These are phyloP conservation scores for Zygothrica quintamaculata DNA, from an alignment of 2,888 invertebrate genomes.

Conservation along the genomic window DNA sequence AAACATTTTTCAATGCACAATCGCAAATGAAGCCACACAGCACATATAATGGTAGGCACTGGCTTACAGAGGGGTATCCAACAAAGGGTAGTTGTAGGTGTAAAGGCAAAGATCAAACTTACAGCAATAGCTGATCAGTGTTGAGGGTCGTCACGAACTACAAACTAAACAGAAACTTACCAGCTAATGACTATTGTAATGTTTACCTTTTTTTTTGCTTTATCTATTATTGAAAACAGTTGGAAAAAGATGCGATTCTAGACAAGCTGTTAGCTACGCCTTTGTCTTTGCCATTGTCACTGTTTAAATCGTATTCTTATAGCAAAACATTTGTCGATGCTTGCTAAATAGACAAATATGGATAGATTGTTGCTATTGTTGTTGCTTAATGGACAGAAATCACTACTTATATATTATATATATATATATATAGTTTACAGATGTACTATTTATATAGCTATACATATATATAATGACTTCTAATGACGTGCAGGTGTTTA, in stretches of 20 bases:
- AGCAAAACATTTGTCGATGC: conserved; percentile 24
- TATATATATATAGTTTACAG: neutral
- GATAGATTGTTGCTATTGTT: conserved; percentile 65
- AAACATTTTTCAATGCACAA: conserved; percentile 24
- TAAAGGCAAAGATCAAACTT: conserved; percentile 55
- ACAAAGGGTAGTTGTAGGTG: conserved; percentile 2
- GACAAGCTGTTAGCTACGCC: conserved; percentile 9
- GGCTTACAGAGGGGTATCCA: conserved; percentile 25
- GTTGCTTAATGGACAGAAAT: conserved; percentile 25
- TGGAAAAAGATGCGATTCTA: neutral
- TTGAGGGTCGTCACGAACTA: conserved; percentile 68
- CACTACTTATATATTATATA: too few species aligned
- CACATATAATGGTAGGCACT: too few species aligned
- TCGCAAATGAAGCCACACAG: conserved; percentile 32
- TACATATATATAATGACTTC: conserved; percentile 13
- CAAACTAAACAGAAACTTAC: conserved; percentile 2
- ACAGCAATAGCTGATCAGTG: conserved; percentile 30
- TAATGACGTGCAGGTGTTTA: conserved; percentile 64
- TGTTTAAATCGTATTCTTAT: conserved; percentile 12
- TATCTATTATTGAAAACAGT: conserved; percentile 25
- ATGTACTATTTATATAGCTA: neutral
- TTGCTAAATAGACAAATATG: conserved; percentile 53
- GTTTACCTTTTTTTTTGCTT: conserved; percentile 60
- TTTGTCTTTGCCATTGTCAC: conserved; percentile 13
- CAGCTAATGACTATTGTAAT: conserved; percentile 23